Percentiles rank a stretch among this genome's conserved stretches.
Conservation (phyloP, 2,113 vertebrate genomes). For the Alexandromys fortis region DNA sequence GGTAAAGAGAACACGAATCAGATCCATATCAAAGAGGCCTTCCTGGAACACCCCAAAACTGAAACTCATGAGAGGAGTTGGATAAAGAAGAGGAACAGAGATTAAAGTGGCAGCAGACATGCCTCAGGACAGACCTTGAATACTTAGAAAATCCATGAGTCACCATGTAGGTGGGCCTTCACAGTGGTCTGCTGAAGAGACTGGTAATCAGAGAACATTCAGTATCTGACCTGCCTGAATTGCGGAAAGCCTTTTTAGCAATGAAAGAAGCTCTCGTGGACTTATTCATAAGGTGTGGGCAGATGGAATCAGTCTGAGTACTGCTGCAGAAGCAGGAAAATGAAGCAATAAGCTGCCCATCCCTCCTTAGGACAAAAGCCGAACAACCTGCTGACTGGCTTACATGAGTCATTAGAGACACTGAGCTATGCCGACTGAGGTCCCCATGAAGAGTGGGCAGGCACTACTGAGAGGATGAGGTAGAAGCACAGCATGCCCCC, state of each 20-base stretch:
- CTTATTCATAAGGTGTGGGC: neutral
- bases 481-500: neutral
- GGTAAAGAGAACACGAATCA: neutral
- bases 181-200: neutral
- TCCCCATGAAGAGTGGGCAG: neutral
- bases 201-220: neutral
- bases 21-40: neutral
- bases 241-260: neutral
- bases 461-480: neutral
- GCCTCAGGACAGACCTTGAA: neutral
- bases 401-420: neutral
- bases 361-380: neutral
- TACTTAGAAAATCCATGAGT: neutral
- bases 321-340: neutral
- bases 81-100: neutral
- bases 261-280: neutral
- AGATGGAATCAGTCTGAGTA: neutral
- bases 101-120: neutral
- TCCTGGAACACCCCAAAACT: neutral
- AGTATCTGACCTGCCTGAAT: neutral
- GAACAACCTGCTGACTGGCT: neutral
- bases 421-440: neutral
- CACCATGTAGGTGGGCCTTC: neutral
- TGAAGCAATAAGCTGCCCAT: neutral
- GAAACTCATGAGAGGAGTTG: neutral